Conservation (phyloP, 2,113 vertebrate genomes). For the Dermatemys mawii region DNA sequence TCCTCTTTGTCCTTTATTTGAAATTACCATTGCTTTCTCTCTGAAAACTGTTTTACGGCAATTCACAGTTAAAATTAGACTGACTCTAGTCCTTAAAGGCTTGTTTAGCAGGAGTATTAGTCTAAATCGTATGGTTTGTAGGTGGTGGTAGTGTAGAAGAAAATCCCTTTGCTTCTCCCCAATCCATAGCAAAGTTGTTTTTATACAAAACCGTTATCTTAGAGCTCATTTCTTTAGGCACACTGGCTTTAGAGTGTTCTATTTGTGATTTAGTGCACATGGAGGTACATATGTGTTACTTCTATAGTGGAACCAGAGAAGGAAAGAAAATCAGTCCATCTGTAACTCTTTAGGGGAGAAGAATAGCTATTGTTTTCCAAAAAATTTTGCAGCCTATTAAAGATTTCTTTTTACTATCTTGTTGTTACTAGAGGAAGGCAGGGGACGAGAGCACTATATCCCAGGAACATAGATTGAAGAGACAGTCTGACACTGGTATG, state of each 20-base stretch:
- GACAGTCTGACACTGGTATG: neutral
- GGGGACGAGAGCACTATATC: neutral
- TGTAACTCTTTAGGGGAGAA: conserved; percentile 44
- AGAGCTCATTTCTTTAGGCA: conserved; percentile 39
- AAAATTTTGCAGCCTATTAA: conserved; percentile 15
- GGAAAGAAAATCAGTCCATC: conserved; percentile 18
- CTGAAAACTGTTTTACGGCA: conserved; percentile 27
- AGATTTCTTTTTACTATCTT: conserved; percentile 48
- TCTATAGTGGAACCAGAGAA: conserved; percentile 14
- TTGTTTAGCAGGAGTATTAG: conserved; percentile 32
- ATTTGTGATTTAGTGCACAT: conserved; percentile 36
- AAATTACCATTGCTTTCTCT: neutral
- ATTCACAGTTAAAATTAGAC: conserved; percentile 32
- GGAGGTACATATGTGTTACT: conserved; percentile 38
- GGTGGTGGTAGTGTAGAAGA: conserved; percentile 30
- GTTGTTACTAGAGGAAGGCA: conserved; percentile 20
- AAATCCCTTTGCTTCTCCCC: conserved; percentile 30
- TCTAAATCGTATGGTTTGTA: conserved; percentile 43
- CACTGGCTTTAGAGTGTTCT: neutral
- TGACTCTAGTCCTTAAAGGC: conserved; percentile 15
- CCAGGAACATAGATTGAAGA: conserved; percentile 14
- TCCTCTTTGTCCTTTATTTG: neutral
- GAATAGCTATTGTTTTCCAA: conserved; percentile 51
- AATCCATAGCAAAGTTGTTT: conserved; percentile 6
- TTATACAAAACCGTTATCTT: conserved; percentile 41